Evolutionary conservation across 2,888 invertebrate genomes (phyloP), one percentile per base, ranked within the genome.

Genomic region (Timandra comae): DNA sequence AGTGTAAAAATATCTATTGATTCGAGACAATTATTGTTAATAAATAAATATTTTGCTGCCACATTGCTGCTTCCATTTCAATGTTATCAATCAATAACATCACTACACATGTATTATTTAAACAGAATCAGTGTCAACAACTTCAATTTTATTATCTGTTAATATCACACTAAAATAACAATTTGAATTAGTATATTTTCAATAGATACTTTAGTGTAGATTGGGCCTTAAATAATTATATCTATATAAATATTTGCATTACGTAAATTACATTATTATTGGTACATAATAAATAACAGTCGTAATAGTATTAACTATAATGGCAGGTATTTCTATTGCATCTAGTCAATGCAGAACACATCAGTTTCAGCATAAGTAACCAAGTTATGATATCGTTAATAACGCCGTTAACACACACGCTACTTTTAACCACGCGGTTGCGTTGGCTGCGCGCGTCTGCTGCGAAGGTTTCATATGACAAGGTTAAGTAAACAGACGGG

Each of bases 281-380:
- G 27, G 21, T 31, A 30, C 35, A 38, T 40, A 43, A 42, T 39
- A 43, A 27, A 41, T 29, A 40, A 36, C 30, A 35, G 29, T 32
- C 25, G 33, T 36, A 37, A 39, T 39, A 38, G 25, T 30, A 24
- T 39, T 56, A 68, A 71, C 60, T 69, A 68, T 57, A 62, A 68
- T 70, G 68, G 70, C 70, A 68, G 69, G 63, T 70, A 62, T 64
- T 53, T 62, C 68, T 75, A 74, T 77, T 73, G 69, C 66, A 71
- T 72, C 56, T 64, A 73, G 67, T 76, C 68, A 63, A 69, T 70
- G 59, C 55, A 62, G 74, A 78, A 77, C 74, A 75, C 72, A 71
- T 73, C 56, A 56, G 57, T 72, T 66, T 64, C 60, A 61, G 59
- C 51, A 33, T 47, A 39, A 38, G 24, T 24, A 9, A 24, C 11